phyloP scores from a whole-genome alignment of 2,888 invertebrate species.

The Pemphredon lugubris region DNA sequence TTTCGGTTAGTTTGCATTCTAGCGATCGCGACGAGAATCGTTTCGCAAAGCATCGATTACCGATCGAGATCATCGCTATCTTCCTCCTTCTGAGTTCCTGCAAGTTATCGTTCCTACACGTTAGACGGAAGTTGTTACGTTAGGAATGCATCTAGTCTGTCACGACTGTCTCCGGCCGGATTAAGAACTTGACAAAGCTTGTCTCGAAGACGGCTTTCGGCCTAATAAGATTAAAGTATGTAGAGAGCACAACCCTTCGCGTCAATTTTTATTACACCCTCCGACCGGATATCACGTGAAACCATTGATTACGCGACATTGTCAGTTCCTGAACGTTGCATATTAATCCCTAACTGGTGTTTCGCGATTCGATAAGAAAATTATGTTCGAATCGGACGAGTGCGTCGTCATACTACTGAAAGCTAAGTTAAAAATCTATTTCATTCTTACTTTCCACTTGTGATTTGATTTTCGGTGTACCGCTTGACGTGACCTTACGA shows the following conservation, averaged over 20 bases:
- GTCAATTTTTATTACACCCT: conserved; percentile 74
- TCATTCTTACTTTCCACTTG: background rate
- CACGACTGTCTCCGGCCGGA: conserved; percentile 53
- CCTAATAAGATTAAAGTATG: conserved; percentile 62
- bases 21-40: too few species aligned
- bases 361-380: background rate
- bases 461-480: background rate
- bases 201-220: conserved; percentile 60
- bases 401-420: too few species aligned
- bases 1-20: background rate
- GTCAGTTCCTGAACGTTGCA: conserved; percentile 25
- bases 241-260: conserved; percentile 67
- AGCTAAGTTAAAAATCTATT: too few species aligned
- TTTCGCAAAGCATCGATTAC: background rate
- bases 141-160: conserved; percentile 39
- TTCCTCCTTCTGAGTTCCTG: conserved; percentile 34
- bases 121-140: conserved; percentile 49
- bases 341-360: background rate
- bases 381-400: too few species aligned
- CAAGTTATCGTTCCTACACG: conserved; percentile 30
- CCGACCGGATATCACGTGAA: conserved; percentile 59
- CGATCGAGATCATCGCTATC: background rate
- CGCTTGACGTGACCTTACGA: background rate
- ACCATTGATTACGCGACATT: conserved; percentile 32
- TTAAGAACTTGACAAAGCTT: conserved; percentile 52